Evolutionary conservation across 2,113 vertebrate species (phyloP).

Genomic region (Chitala chitala): DNA sequence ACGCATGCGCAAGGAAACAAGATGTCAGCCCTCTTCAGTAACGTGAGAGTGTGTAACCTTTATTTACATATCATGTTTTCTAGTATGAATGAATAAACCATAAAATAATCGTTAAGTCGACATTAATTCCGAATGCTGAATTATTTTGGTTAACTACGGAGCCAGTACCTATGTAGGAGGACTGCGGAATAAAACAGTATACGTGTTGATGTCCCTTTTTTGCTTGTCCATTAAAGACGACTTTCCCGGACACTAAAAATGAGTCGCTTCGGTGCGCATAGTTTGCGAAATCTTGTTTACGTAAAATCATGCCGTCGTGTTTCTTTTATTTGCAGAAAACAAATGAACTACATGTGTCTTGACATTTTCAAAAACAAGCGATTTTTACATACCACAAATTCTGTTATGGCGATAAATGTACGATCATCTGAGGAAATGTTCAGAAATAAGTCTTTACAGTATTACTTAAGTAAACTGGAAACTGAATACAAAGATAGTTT

Average conservation of each 20-base stretch:
- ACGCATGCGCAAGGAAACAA: conserved; percentile 31
- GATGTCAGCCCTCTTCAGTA: conserved; percentile 46
- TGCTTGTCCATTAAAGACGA: neutral
- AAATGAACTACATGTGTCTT: neutral
- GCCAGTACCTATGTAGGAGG: too few relatives aligned
- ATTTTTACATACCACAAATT: conserved; percentile 34
- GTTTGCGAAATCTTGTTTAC: neutral
- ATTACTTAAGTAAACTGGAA: conserved; percentile 49
- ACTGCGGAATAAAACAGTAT: too few relatives aligned
- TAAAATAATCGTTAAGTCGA: neutral
- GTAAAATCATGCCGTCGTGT: neutral
- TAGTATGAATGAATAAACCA: conserved; percentile 28
- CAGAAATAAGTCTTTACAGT: conserved; percentile 47
- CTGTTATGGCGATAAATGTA: conserved; percentile 38
- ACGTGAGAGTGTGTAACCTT: neutral
- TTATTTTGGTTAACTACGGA: too few relatives aligned
- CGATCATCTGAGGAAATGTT: conserved; percentile 58
- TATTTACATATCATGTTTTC: neutral
- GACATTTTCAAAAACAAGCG: conserved; percentile 12
- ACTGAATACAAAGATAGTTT: conserved; percentile 51
- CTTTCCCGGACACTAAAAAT: neutral
- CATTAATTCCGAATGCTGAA: neutral
- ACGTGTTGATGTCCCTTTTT: neutral
- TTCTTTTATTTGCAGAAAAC: neutral
- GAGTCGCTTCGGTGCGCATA: neutral